A percentile compares a stretch with the other conserved stretches of the same genome.
Evolutionary conservation across 1,140 invertebrate species (phyloP).

Genomic region (Bombus soroeensis): DNA sequence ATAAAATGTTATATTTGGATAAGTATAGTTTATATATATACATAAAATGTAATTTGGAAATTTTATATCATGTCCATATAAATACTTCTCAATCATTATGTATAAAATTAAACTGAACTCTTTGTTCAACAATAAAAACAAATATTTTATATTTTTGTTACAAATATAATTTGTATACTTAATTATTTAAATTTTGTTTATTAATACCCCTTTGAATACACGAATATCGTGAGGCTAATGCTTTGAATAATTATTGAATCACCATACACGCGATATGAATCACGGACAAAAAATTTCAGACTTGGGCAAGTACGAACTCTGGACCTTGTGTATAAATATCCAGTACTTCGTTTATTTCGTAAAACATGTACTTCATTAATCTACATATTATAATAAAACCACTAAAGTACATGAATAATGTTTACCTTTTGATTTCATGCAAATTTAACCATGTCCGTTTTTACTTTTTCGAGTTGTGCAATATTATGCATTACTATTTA

Average conservation of each 20-base stretch:
- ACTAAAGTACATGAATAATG: background rate
- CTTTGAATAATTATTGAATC: constrained; percentile 6
- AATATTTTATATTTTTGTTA: constrained; percentile 35
- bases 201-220: background rate
- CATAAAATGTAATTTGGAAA: background rate
- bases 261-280: background rate
- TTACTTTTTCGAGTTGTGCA: background rate
- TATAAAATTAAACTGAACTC: background rate
- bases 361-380: constrained; percentile 14
- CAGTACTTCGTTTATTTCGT: constrained; percentile 5
- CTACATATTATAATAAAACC: background rate
- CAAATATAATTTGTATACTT: background rate
- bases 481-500: background rate
- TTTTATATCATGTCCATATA: background rate
- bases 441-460: background rate
- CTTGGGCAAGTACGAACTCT: constrained; percentile 14
- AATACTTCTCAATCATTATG: background rate
- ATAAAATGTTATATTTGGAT: background rate
- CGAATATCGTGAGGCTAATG: background rate
- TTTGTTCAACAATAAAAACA: background rate
- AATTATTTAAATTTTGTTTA: background rate
- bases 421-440: background rate
- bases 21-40: too few species aligned
- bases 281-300: background rate
- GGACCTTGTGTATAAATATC: constrained; percentile 31